These are phyloP conservation scores for Ephydatia muelleri DNA, from an alignment of 37 sponge, comb jelly and placozoan species.

Conservation along the genomic window DNA sequence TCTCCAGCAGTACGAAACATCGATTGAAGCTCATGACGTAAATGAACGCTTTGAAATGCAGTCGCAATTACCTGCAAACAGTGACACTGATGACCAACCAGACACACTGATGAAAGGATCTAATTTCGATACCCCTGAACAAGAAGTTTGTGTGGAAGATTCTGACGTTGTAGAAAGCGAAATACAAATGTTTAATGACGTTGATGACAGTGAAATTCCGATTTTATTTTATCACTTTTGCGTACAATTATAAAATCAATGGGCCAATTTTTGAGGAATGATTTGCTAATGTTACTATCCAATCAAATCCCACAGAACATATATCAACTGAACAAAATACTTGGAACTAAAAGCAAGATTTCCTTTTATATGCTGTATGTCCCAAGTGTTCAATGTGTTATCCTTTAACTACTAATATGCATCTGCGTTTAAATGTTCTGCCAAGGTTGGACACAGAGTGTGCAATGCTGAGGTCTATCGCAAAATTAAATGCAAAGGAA, in stretches of 20 bases:
- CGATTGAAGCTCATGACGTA: background rate
- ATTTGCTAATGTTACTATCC: background rate
- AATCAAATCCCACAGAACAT: background rate
- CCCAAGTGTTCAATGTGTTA: too few relatives aligned
- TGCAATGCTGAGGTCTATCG: too few relatives aligned
- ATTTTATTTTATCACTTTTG: background rate
- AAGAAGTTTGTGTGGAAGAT: background rate
- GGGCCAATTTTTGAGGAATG: background rate
- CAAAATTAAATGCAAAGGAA: too few relatives aligned
- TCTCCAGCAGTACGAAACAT: background rate
- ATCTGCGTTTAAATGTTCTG: too few relatives aligned
- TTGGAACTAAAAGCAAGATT: background rate
- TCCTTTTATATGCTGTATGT: too few relatives aligned
- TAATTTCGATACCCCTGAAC: background rate
- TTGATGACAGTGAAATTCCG: background rate
- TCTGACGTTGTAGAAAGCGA: background rate
- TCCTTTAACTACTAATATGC: too few relatives aligned
- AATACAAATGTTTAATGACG: background rate
- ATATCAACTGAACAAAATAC: too few relatives aligned
- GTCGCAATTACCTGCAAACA: background rate
- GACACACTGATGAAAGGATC: background rate
- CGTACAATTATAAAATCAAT: background rate
- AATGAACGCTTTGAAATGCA: background rate
- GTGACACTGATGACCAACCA: background rate
- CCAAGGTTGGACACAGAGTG: too few relatives aligned